These are phyloP conservation scores for Cecidostiba fungosa DNA, from an alignment of 2,888 invertebrate species.

Conservation along the genomic window DNA sequence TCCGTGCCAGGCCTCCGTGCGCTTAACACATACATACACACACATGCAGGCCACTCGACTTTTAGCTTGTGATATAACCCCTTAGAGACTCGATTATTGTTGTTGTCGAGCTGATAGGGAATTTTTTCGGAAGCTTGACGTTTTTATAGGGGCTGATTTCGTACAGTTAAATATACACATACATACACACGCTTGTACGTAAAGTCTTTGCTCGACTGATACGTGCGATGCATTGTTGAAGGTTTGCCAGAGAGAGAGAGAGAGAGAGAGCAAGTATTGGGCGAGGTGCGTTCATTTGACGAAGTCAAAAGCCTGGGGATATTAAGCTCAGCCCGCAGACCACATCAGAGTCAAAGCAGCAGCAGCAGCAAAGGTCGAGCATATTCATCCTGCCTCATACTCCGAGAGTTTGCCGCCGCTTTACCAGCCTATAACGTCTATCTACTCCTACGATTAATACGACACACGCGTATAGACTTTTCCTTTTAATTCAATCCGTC, in stretches of 20 bases:
- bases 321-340: slow-evolving; percentile 78
- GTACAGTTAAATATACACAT: no score
- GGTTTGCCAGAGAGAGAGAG: slow-evolving; percentile 46
- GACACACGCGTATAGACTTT: slow-evolving; percentile 9
- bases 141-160: neutral
- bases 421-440: slow-evolving; percentile 47
- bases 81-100: neutral
- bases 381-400: slow-evolving; percentile 72
- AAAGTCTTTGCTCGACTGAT: slow-evolving; percentile 40
- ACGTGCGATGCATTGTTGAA: slow-evolving; percentile 56
- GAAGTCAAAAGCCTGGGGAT: slow-evolving; percentile 77
- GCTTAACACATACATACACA: neutral
- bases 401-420: neutral
- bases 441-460: slow-evolving; percentile 40
- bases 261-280: slow-evolving; percentile 69
- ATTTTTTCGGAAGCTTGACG: neutral
- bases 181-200: neutral
- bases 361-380: slow-evolving; percentile 70
- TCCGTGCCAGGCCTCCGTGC: slow-evolving; percentile 73
- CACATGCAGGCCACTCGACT: slow-evolving; percentile 19
- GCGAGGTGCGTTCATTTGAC: slow-evolving; percentile 77
- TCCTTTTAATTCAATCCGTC: slow-evolving; percentile 20
- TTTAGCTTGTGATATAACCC: slow-evolving; percentile 68
- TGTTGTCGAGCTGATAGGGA: neutral
- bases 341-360: slow-evolving; percentile 77